A percentile compares a stretch with the other conserved stretches of the same genome.
These are phyloP conservation scores for Fukomys damarensis DNA, from an alignment of 2,113 vertebrate species.

Conservation along the genomic window DNA sequence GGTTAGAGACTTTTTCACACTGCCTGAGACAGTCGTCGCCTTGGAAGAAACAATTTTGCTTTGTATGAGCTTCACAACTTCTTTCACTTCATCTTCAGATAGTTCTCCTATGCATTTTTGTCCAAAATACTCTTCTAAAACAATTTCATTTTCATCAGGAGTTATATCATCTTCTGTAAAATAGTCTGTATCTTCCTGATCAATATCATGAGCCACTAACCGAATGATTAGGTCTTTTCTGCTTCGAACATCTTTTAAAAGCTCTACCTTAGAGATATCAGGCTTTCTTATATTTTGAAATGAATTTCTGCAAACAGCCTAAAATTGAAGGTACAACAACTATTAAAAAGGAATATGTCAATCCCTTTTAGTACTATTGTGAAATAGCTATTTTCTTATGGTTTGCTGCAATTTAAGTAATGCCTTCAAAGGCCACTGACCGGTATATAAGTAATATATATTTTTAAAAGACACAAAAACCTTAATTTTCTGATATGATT, in stretches of 20 bases:
- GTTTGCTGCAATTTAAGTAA: constrained; percentile 29
- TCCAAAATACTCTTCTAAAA: constrained; percentile 60
- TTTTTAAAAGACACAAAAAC: constrained; percentile 32
- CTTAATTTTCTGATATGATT: neutral
- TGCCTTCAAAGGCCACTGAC: neutral
- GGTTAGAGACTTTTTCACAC: constrained; percentile 59
- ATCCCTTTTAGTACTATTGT: neutral
- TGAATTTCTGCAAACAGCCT: constrained; percentile 82
- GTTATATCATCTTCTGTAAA: neutral
- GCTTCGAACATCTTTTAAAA: constrained; percentile 80
- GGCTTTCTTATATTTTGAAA: constrained; percentile 82
- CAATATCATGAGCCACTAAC: constrained; percentile 81
- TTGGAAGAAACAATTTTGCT: neutral
- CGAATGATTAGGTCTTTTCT: constrained; percentile 80
- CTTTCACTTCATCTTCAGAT: neutral
- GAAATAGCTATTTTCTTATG: neutral
- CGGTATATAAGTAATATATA: neutral
- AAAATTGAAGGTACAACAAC: constrained; percentile 38
- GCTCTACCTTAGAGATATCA: constrained; percentile 82
- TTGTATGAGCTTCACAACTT: neutral
- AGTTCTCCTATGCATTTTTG: neutral
- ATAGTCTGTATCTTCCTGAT: neutral
- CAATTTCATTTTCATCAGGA: constrained; percentile 61
- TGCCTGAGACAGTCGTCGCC: neutral
- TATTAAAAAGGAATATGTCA: constrained; percentile 24